Evolutionary conservation across 2,888 invertebrate species (phyloP), one percentile per base, ranked within the genome.

Genomic region (Sthenelais limicola): DNA sequence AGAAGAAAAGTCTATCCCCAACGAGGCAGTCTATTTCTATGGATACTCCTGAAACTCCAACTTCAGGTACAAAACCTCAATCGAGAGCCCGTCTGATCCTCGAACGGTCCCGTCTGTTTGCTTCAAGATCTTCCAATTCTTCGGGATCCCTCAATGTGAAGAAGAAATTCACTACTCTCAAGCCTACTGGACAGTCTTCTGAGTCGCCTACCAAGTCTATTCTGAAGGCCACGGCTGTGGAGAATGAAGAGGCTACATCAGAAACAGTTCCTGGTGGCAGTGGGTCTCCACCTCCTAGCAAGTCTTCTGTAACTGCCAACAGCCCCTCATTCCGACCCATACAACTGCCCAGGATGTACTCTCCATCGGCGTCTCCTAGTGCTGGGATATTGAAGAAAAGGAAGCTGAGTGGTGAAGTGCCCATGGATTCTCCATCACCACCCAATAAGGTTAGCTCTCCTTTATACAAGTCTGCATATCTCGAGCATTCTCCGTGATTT

Each of bases 281-380:
- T 18, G 35, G 58, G 15, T 71, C 71, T 18, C 62, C 71, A 21
- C 71, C 71, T 5, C 58, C 58, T 5, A 58, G 38, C 26, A 9
- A 21, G 3, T 3, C 26, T 5, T 43, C 71, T 26, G 9, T 18
- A 4, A 48, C 72, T 15, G 30, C 49, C 5, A 26, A 35, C 26
- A 72, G 72, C 38, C 72, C 72, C n/a, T 35, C 32, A 9, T 76
- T 76, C 76, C 58, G 74, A 4, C 74, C 76, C 3, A 48, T 75
- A 18, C 67, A 75, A 32, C 56, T 74, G 28, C 74, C 78, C 5
- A 75, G 77, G 28, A 72, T 82, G n/a, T 80, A 79, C 58, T 84
- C 85, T 0, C 84, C 84, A 0, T 79, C 81, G 18, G 85, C 84
- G 9, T 85, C 86, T 0, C 86, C 86, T 0, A 83, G 83, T 76